Evolutionary conservation across 2,797 vertebrate genomes (phyloP), one percentile per base, ranked within the genome.

Genomic region (Hemitrygon akajei): DNA sequence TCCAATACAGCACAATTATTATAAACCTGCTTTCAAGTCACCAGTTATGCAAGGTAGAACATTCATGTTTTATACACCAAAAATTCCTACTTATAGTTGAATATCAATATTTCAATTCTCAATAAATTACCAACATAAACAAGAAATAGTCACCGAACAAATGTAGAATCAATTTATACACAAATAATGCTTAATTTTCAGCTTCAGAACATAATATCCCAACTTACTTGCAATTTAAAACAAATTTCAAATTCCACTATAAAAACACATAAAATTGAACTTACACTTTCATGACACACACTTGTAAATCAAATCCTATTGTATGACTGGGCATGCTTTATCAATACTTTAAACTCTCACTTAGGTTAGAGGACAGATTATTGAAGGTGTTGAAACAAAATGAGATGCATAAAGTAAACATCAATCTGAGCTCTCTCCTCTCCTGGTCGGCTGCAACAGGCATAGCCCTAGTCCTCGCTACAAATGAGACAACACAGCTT

Each of bases 171-270:
- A 22, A 89, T 89, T 71, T n/a, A 10, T 37, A 71, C 60, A 91
- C 66, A 91, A 91, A 40, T 7, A 1, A 25, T 56, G 25, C 30
- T 75, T n/a, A 76, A 76, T 93, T 56, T 75, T 93, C 34, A 93
- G 56, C 40, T 75, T 92, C 91, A 25, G 76, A 93, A 30, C n/a
- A 93, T 76, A 75, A n/a, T 76, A 18, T 93, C 40, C 71, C 40
- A 87, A 63, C 9, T 75, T 14, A 11, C 18, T 93, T 76, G 27
- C 91, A 93, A 73, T 10, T 40, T 27, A 27, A 40, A 47, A 58
- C 30, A 12, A 93, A 75, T 93, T 63, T 12, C 22, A 75, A 92
- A 73, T 56, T 75, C 25, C 40, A 76, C 40, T 56, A n/a, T 30
- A 56, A 27, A 40, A 34, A 66, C 56, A 92, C n/a, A 18, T 73